These are phyloP conservation scores for Rhagologus leucostigma DNA, from an alignment of 2,113 vertebrate genomes.

Conservation along the genomic window DNA sequence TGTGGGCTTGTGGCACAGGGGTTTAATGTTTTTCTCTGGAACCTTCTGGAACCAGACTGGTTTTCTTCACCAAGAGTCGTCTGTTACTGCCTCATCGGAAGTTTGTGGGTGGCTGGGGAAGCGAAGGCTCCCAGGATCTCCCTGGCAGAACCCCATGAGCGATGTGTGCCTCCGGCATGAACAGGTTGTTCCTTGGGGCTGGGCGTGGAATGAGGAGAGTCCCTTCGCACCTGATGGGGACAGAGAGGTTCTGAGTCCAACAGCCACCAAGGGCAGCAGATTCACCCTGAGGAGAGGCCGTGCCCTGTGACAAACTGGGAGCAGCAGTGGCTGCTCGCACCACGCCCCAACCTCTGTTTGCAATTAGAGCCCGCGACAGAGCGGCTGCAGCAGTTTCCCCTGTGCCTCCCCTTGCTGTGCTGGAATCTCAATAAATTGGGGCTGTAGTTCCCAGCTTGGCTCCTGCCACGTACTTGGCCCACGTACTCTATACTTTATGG, in stretches of 20 bases:
- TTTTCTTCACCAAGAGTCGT: neutral
- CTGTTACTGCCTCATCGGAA: accelerated
- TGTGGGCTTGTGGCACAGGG: neutral
- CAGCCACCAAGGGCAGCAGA: neutral
- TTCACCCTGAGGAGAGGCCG: neutral
- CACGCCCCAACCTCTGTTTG: neutral
- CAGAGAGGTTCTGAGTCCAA: accelerated
- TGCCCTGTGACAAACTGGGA: neutral
- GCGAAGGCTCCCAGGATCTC: neutral
- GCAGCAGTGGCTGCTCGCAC: accelerated
- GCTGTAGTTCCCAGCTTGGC: neutral
- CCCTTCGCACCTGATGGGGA: accelerated
- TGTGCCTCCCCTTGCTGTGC: neutral
- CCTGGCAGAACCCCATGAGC: accelerated
- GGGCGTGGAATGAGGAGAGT: neutral
- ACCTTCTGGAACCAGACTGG: neutral
- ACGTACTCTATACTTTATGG: neutral
- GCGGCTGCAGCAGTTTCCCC: neutral
- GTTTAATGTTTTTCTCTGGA: neutral
- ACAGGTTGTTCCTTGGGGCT: neutral
- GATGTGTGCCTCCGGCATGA: accelerated
- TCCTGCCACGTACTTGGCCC: neutral
- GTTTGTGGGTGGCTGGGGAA: neutral
- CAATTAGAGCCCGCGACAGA: neutral
- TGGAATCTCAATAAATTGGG: neutral